These are phyloP conservation scores for Meganola albula DNA, from an alignment of 2,888 invertebrate genomes.

Conservation along the genomic window DNA sequence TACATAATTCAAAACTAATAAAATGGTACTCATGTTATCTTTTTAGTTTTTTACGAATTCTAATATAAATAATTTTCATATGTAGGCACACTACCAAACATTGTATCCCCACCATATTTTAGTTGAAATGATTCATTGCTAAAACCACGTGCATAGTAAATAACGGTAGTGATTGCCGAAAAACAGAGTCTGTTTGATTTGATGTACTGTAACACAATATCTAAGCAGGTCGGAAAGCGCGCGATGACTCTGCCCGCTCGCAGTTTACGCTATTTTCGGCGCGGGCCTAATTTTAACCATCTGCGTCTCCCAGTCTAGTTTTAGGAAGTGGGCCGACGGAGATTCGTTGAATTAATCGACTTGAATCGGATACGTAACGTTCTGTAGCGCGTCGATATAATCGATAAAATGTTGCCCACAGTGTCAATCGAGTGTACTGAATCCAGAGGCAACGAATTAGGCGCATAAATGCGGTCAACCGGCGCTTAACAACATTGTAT, in stretches of 20 bases:
- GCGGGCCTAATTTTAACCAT: slow-evolving; percentile 75
- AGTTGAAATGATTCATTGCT: slow-evolving; percentile 26
- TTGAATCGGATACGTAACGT: slow-evolving; percentile 29
- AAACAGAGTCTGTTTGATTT: slow-evolving; percentile 35
- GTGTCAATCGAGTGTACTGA: too few relatives aligned
- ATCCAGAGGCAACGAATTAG: slow-evolving; percentile 18
- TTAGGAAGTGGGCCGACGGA: slow-evolving; percentile 72
- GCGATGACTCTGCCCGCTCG: slow-evolving; percentile 58
- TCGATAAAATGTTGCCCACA: too few relatives aligned
- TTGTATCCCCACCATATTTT: slow-evolving; percentile 28
- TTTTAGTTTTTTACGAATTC: too few relatives aligned
- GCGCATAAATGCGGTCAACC: slow-evolving; percentile 16
- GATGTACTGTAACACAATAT: slow-evolving; percentile 70
- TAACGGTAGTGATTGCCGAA: slow-evolving; percentile 30
- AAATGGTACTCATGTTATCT: too few relatives aligned
- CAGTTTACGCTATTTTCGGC: slow-evolving; percentile 73
- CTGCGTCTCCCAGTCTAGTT: slow-evolving; percentile 73
- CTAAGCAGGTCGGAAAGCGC: slow-evolving; percentile 46
- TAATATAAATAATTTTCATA: too few relatives aligned
- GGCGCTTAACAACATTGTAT: slow-evolving; percentile 22
- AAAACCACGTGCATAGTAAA: slow-evolving; percentile 30
- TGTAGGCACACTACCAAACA: slow-evolving; percentile 15
- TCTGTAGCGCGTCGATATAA: slow-evolving; percentile 23
- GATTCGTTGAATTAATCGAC: slow-evolving; percentile 56
- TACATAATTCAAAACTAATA: too few relatives aligned